A percentile compares a stretch with the other conserved stretches of the same genome.
These are phyloP conservation scores for Drosophila nr. perissopoda DNA, from an alignment of 2,888 invertebrate genomes.

Conservation along the genomic window DNA sequence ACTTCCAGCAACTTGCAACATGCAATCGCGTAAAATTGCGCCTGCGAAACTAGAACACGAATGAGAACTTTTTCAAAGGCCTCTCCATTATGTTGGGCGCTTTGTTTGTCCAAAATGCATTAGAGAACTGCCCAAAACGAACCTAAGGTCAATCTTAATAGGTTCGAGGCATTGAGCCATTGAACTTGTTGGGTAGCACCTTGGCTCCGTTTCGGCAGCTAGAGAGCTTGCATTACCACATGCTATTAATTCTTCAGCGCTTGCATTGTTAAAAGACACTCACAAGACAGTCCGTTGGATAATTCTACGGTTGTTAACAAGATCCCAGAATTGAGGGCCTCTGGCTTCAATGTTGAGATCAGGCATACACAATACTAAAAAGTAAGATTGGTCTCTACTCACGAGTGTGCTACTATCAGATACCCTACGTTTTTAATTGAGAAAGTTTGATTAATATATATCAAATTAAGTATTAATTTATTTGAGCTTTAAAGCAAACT, in stretches of 20 bases:
- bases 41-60: constrained; percentile 82
- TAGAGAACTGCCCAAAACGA: constrained; percentile 36
- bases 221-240: constrained; percentile 60
- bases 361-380: constrained; percentile 2
- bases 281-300: constrained; percentile 10
- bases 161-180: constrained; percentile 77
- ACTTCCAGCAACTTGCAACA: constrained; percentile 43
- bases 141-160: constrained; percentile 82
- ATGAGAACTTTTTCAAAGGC: constrained; percentile 77
- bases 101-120: constrained; percentile 54
- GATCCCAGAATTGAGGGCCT: constrained; percentile 24
- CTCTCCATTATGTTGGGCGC: constrained; percentile 52
- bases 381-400: neutral
- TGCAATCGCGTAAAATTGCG: constrained; percentile 56
- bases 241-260: constrained; percentile 69
- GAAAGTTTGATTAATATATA: neutral
- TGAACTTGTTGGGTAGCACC: constrained; percentile 80
- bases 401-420: neutral
- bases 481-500: neutral
- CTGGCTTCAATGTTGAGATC: constrained; percentile 25
- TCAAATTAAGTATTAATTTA: neutral
- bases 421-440: neutral
- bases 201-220: constrained; percentile 63
- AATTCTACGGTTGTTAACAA: constrained; percentile 54
- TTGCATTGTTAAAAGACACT: constrained; percentile 62